phyloP scores from a whole-genome alignment of 2,888 invertebrate genomes.

The Harpagoxenus sublaevis region DNA sequence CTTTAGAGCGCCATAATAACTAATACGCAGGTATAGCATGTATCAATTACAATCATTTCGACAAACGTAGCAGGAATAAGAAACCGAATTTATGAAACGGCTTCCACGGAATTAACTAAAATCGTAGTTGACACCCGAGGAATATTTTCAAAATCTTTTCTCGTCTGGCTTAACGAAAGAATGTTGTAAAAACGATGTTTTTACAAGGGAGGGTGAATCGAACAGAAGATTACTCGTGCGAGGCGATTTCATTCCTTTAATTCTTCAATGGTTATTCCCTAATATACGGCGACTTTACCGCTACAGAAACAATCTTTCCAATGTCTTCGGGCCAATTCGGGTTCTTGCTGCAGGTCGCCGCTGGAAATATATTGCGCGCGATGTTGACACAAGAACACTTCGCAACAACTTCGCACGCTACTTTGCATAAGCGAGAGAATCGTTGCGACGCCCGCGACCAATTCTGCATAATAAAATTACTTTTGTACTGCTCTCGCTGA shows the following conservation, averaged over 20 bases:
- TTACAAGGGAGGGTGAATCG: constrained; percentile 2
- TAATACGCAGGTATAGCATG: background rate
- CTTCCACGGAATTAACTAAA: background rate
- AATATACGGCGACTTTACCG: constrained; percentile 30
- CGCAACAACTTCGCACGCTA: constrained; percentile 5
- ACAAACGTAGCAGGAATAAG: background rate
- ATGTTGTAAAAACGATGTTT: constrained; percentile 20
- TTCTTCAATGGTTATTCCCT: constrained; percentile 37
- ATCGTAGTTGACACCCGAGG: background rate
- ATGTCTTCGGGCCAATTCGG: constrained; percentile 30
- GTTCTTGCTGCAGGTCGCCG: background rate
- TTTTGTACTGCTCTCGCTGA: constrained; percentile 15
- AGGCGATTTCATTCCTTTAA: constrained; percentile 17
- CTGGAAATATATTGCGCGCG: constrained; percentile 31
- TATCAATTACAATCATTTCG: background rate
- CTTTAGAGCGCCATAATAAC: background rate
- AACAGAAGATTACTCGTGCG: constrained; percentile 9
- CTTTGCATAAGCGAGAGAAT: constrained; percentile 52
- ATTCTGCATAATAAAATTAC: constrained; percentile 41
- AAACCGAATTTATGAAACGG: background rate
- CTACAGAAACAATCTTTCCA: constrained; percentile 34
- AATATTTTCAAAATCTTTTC: background rate
- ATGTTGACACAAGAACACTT: constrained; percentile 33
- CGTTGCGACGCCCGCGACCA: constrained; percentile 15
- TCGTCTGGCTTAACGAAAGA: constrained; percentile 33